Evolutionary conservation across 2,888 invertebrate species (phyloP), one percentile per base, ranked within the genome.

Genomic region (Tetropium fuscum): DNA sequence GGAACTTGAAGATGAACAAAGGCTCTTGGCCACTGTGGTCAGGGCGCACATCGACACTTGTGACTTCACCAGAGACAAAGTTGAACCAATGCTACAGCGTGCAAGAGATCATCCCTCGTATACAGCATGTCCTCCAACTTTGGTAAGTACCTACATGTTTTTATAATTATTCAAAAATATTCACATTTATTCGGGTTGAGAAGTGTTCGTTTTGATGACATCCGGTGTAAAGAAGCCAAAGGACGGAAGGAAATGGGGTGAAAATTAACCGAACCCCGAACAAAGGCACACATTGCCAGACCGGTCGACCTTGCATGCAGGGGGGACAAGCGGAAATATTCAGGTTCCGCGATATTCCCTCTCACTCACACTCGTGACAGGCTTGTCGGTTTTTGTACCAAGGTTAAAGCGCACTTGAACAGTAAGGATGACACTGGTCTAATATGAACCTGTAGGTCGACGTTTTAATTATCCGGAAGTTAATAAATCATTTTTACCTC

Each of bases 31-130:
- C 41, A 92, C 94, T 49, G 95, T 98, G 64, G 90, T 98, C 73
- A 88, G 93, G 69, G 97, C 97, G 22, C 97, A 98, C 83, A 88
- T 94, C 76, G 95, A 96, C 84, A 97, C 97, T 73, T 97, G 97
- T 86, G 97, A 97, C 82, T 97, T 96, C 83, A 97, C 97, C 75
- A 89, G 93, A 75, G 95, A 95, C 78, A 95, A 95, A 82, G 93
- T 96, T 72, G 90, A 92, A 61, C 90, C 93, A 48, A 92, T 95
- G 87, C 87, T 95, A 73, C 90, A 90, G 70, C 87, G 92, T 72
- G 95, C 95, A 63, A 87, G 94, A 70, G 92, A 93, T 73, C 92
- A 93, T 76, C 95, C 95, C 73, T 91, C 92, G 80, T 95, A 94
- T 84, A 93, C 94, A 74, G 92, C 93, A 81, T 88, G 87, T 78